phyloP scores from a whole-genome alignment of 2,797 vertebrate genomes.

The Leptoclinus maculatus region DNA sequence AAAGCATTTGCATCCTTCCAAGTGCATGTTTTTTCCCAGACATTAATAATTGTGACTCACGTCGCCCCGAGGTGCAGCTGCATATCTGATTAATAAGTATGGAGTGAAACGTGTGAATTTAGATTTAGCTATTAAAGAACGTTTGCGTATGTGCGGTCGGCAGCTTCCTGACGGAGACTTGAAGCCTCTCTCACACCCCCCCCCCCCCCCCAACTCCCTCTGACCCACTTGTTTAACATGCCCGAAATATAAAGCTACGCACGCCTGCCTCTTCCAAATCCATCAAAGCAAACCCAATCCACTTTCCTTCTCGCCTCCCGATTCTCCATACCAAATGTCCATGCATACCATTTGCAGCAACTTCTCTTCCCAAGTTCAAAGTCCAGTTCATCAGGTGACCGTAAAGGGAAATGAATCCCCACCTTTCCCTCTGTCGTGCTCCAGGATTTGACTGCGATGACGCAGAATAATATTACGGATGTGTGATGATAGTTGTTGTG shows the following conservation, averaged over 20 bases:
- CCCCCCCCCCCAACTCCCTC: slow-evolving; percentile 27
- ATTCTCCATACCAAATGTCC: slow-evolving; percentile 42
- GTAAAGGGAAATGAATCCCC: background rate
- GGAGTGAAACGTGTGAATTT: slow-evolving; percentile 34
- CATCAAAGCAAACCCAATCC: slow-evolving; percentile 45
- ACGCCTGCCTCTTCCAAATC: slow-evolving; percentile 49
- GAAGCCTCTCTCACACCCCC: slow-evolving; percentile 18
- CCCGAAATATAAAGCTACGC: slow-evolving; percentile 43
- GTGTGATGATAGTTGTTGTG: slow-evolving; percentile 49
- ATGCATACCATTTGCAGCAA: slow-evolving; percentile 45
- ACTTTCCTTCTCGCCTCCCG: slow-evolving; percentile 10
- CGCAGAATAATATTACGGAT: slow-evolving; percentile 31
- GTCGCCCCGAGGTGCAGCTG: slow-evolving; percentile 12
- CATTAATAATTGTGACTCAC: slow-evolving; percentile 1
- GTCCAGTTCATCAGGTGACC: slow-evolving; percentile 30
- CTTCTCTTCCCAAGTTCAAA: slow-evolving; percentile 36
- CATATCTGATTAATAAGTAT: slow-evolving; percentile 15
- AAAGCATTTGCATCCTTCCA: background rate
- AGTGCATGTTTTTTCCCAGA: background rate
- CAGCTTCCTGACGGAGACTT: slow-evolving; percentile 15
- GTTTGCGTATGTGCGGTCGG: slow-evolving; percentile 16
- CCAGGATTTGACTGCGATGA: slow-evolving; percentile 25
- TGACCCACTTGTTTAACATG: slow-evolving; percentile 65
- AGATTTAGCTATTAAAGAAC: slow-evolving; percentile 20
- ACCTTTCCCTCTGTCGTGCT: background rate